Conservation (phyloP, 1,140 invertebrate species). For the Trinorchestia longiramus region DNA sequence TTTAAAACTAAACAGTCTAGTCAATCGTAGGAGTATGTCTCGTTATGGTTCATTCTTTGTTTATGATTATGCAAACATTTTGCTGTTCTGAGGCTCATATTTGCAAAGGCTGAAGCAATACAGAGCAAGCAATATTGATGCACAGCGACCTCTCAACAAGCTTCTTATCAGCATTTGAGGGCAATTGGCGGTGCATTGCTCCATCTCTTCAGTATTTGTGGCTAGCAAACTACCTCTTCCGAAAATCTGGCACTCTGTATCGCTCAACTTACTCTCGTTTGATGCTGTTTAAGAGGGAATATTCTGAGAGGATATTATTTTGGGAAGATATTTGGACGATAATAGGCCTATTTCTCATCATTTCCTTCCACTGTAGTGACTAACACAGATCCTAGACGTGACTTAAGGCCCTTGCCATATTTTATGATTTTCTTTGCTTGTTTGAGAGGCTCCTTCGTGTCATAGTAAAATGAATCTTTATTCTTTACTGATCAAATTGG, state of each 20-base stretch:
- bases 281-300: constrained; percentile 21
- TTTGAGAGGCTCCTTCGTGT: neutral
- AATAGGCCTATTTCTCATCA: constrained; percentile 26
- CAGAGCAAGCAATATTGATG: neutral
- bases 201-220: neutral
- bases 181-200: neutral
- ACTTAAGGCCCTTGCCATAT: neutral
- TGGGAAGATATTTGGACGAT: neutral
- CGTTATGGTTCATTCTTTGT: neutral
- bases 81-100: neutral
- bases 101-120: neutral
- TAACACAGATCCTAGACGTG: neutral
- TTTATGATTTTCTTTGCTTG: neutral
- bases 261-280: neutral
- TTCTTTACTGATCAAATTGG: neutral
- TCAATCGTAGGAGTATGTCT: neutral
- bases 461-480: neutral
- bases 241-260: neutral
- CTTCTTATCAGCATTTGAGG: neutral
- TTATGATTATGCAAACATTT: neutral
- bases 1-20: neutral
- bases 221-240: neutral
- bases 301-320: constrained; percentile 26
- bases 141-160: neutral
- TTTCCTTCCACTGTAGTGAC: neutral